Evolutionary conservation across 2,113 vertebrate species (phyloP).

Genomic region (Corvus cornix): DNA sequence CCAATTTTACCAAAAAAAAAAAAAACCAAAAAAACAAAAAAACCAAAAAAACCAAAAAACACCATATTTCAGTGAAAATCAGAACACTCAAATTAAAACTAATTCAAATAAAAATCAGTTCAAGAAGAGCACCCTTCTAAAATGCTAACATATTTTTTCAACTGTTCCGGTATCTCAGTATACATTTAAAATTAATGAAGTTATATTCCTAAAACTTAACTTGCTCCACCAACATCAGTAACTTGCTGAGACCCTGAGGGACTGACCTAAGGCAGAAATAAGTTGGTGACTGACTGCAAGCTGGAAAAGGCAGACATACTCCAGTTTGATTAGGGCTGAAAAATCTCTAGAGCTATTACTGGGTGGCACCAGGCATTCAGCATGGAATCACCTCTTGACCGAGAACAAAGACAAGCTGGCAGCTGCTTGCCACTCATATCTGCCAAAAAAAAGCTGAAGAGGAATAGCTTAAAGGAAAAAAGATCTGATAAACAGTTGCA

Average conservation of each 20-base stretch:
- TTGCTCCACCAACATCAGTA: neutral
- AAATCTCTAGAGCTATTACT: conserved; percentile 47
- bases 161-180: neutral
- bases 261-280: conserved; percentile 26
- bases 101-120: neutral
- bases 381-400: conserved; percentile 45
- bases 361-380: conserved; percentile 36
- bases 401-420: conserved; percentile 28
- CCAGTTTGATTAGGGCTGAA: conserved; percentile 30
- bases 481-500: neutral
- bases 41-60: neutral
- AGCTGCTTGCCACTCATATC: conserved; percentile 36
- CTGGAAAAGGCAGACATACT: conserved; percentile 20
- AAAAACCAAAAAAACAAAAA: neutral
- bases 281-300: conserved; percentile 39
- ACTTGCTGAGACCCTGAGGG: conserved; percentile 6
- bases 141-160: neutral
- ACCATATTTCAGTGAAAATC: neutral
- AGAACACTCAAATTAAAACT: neutral
- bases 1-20: neutral
- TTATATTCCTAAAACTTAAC: neutral
- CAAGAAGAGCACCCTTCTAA: neutral
- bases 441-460: conserved; percentile 18
- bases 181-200: neutral
- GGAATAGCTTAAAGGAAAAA: neutral